phyloP scores from a whole-genome alignment of 1,140 invertebrate species.

The Heliconius nattereri region DNA sequence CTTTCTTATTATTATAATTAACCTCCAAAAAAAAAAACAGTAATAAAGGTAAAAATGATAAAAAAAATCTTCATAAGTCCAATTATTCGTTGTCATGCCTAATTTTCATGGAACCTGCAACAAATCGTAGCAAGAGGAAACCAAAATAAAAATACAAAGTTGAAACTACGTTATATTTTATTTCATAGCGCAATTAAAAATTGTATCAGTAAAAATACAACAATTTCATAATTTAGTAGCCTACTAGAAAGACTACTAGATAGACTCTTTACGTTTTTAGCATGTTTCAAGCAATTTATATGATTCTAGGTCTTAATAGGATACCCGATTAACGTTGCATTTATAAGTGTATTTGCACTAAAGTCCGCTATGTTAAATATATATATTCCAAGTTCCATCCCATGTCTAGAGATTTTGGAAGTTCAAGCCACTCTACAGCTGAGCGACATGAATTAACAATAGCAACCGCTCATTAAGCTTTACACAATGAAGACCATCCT shows the following conservation, averaged over 20 bases:
- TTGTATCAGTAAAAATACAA: no score
- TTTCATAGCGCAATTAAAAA: constrained; percentile 26
- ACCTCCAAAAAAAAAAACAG: no score
- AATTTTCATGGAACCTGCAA: constrained; percentile 19
- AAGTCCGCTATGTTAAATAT: background rate
- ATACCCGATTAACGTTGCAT: no score
- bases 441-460: constrained; percentile 29
- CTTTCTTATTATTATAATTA: no score
- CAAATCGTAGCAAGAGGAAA: constrained; percentile 23
- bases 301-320: background rate
- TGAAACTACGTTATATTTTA: constrained; percentile 33
- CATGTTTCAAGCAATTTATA: background rate
- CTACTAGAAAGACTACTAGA: no score
- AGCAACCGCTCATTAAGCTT: constrained; percentile 24
- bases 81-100: constrained; percentile 32
- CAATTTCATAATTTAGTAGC: no score
- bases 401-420: constrained; percentile 24
- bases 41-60: no score
- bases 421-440: background rate
- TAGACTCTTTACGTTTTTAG: background rate
- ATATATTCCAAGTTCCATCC: background rate
- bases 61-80: constrained; percentile 31
- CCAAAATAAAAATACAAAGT: constrained; percentile 28
- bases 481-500: constrained; percentile 28
- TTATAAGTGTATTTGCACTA: no score